Conservation (phyloP, 2,797 vertebrate genomes). For the Acridotheres tristis region DNA sequence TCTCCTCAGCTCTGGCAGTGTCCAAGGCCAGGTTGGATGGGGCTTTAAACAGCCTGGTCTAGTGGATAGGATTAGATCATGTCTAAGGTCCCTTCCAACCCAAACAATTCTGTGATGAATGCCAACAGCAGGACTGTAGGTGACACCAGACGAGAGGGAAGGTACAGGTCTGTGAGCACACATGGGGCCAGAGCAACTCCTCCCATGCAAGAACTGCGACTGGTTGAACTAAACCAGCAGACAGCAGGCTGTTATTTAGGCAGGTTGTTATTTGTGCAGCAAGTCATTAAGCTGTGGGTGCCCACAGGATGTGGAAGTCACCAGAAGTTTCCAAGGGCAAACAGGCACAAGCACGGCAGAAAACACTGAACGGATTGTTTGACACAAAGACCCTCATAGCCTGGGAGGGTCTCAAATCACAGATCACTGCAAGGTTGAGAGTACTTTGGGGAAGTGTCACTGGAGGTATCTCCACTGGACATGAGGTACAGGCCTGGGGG, state of each 20-base stretch:
- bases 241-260: not conserved
- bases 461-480: not conserved
- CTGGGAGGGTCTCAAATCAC: not conserved
- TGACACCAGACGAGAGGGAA: not conserved
- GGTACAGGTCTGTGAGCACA: not conserved
- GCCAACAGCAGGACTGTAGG: not conserved
- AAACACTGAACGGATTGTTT: not conserved
- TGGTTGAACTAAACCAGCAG: not conserved
- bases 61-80: not conserved
- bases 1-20: not conserved
- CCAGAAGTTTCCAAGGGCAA: not conserved
- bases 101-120: not conserved
- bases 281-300: not conserved
- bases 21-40: not conserved
- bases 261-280: not conserved
- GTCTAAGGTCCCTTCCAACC: not conserved
- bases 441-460: not conserved
- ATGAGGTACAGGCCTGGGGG: not conserved
- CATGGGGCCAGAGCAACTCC: not conserved
- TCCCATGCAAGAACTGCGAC: not conserved
- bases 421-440: not conserved
- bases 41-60: not conserved
- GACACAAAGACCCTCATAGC: not conserved
- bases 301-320: not conserved
- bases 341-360: not conserved